Evolutionary conservation across 2,113 vertebrate genomes (phyloP).

Genomic region (Brevimyrus niger): DNA sequence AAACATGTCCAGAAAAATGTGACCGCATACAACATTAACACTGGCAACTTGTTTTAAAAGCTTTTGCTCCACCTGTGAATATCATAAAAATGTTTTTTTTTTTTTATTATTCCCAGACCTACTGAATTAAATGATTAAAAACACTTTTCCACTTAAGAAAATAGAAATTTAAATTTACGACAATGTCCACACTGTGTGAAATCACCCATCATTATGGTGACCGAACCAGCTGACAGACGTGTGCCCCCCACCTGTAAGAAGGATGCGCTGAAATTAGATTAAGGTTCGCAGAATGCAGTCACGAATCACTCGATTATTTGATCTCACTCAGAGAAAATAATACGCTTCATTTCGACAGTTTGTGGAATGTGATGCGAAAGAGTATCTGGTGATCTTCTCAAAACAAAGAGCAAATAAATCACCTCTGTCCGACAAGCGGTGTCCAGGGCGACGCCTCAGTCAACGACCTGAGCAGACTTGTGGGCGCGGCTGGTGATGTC

Average conservation of each 20-base stretch:
- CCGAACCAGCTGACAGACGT: not conserved
- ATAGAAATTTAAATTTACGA: not conserved
- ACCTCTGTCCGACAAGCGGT: not conserved
- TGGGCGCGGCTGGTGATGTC: slow-evolving; percentile 28
- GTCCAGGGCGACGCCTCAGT: slow-evolving; percentile 28
- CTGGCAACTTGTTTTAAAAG: not conserved
- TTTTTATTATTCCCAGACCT: not conserved
- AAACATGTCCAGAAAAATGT: not conserved
- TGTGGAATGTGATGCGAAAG: not conserved
- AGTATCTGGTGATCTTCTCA: not conserved
- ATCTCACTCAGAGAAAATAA: not conserved
- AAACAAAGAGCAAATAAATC: not conserved
- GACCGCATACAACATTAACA: not conserved
- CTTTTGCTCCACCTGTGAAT: not conserved
- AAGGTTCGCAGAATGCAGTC: not conserved
- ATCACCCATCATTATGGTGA: not conserved
- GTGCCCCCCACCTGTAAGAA: not conserved
- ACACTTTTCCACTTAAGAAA: not conserved
- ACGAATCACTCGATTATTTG: not conserved
- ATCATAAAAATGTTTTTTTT: not conserved
- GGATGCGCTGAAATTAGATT: not conserved
- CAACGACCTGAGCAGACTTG: slow-evolving; percentile 23
- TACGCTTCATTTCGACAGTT: not conserved
- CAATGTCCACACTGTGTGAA: not conserved
- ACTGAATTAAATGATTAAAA: slow-evolving; percentile 1